These are phyloP conservation scores for Sinonovacula constricta DNA, from an alignment of 1,140 invertebrate genomes.

Conservation along the genomic window DNA sequence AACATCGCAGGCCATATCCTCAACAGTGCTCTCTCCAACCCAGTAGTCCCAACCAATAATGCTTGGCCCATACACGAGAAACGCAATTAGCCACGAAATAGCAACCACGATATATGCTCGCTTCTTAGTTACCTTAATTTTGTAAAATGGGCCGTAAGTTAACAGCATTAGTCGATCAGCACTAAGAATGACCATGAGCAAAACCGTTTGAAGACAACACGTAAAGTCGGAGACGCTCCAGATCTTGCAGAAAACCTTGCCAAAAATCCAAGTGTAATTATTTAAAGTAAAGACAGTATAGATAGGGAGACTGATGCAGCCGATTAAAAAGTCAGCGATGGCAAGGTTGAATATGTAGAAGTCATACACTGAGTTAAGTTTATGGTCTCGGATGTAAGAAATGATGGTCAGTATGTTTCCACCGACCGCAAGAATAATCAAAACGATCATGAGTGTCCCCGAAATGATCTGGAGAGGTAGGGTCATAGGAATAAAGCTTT, in stretches of 20 bases:
- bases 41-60: slow-evolving; percentile 67
- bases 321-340: slow-evolving; percentile 67
- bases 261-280: slow-evolving; percentile 58
- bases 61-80: slow-evolving; percentile 62
- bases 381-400: slow-evolving; percentile 62
- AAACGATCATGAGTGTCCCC: slow-evolving; percentile 31
- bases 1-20: slow-evolving; percentile 57
- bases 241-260: slow-evolving; percentile 62
- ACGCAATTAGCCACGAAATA: slow-evolving; percentile 58
- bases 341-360: slow-evolving; percentile 72
- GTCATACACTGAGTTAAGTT: slow-evolving; percentile 67
- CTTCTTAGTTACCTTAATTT: slow-evolving; percentile 39
- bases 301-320: slow-evolving; percentile 63
- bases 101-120: slow-evolving; percentile 43
- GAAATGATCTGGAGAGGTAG: not conserved
- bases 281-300: slow-evolving; percentile 58
- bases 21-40: slow-evolving; percentile 49
- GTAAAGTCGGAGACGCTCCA: slow-evolving; percentile 65
- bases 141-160: slow-evolving; percentile 53
- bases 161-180: slow-evolving; percentile 61
- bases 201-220: slow-evolving; percentile 58
- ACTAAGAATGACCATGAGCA: slow-evolving; percentile 63
- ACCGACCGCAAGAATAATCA: slow-evolving; percentile 54
- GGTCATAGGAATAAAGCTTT: slow-evolving; percentile 17
- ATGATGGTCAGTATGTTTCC: slow-evolving; percentile 68